phyloP scores from a whole-genome alignment of 1,140 invertebrate genomes.

The Sycophila sp. region DNA sequence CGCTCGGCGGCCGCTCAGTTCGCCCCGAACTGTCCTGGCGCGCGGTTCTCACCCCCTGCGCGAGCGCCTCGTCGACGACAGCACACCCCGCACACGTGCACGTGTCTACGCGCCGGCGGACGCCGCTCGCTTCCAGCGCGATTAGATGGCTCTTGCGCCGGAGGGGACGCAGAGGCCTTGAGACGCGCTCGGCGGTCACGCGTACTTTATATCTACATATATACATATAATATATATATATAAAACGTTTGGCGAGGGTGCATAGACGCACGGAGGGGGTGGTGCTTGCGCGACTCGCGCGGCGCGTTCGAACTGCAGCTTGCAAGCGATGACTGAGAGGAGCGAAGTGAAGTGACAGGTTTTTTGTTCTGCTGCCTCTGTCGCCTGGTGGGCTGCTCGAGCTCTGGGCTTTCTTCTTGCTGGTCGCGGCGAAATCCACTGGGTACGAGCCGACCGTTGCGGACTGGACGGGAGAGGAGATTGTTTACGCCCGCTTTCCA shows the following conservation, averaged over 20 bases:
- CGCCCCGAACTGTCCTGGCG: conserved; percentile 20
- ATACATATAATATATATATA: background rate
- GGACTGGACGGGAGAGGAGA: too few relatives aligned
- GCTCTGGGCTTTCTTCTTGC: too few relatives aligned
- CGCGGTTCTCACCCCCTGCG: background rate
- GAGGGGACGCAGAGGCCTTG: background rate
- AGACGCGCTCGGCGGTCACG: background rate
- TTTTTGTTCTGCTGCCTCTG: background rate
- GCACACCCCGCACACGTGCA: too few relatives aligned
- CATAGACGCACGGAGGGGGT: background rate
- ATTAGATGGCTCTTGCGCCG: background rate
- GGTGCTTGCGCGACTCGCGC: background rate
- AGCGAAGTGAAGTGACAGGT: conserved; percentile 15
- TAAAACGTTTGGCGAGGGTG: background rate
- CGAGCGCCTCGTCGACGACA: too few relatives aligned
- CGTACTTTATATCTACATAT: background rate
- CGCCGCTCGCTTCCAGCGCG: too few relatives aligned
- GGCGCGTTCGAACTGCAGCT: background rate
- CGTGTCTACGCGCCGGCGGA: too few relatives aligned
- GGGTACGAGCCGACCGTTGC: too few relatives aligned
- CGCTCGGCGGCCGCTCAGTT: conserved; percentile 21
- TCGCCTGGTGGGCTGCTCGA: background rate
- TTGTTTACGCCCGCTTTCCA: too few relatives aligned
- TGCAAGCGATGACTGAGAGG: background rate
- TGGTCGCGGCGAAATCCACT: too few relatives aligned